Evolutionary conservation across 2,113 vertebrate species (phyloP).

Genomic region (human): GRCh38 chrX:52757001-52757500

Average conservation of each 20-base stretch:
- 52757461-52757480: not conserved
- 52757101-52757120: too few relatives aligned
- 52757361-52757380: not conserved
- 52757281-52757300: not conserved
- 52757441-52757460: not conserved
- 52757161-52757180: too few relatives aligned
- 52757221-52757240: not conserved
- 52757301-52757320: not conserved
- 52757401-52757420: not conserved
- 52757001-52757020: too few relatives aligned
- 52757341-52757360: not conserved
- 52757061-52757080: too few relatives aligned
- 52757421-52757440: not conserved
- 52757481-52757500: not conserved
- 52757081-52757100: too few relatives aligned
- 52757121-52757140: accelerated
- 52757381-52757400: not conserved
- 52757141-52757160: accelerated
- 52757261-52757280: not conserved
- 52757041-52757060: too few relatives aligned
- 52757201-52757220: not conserved
- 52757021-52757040: too few relatives aligned
- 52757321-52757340: not conserved
- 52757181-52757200: too few relatives aligned
- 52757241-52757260: not conserved